Conservation (phyloP, 1,140 invertebrate species). For the Drosophila melanica region DNA sequence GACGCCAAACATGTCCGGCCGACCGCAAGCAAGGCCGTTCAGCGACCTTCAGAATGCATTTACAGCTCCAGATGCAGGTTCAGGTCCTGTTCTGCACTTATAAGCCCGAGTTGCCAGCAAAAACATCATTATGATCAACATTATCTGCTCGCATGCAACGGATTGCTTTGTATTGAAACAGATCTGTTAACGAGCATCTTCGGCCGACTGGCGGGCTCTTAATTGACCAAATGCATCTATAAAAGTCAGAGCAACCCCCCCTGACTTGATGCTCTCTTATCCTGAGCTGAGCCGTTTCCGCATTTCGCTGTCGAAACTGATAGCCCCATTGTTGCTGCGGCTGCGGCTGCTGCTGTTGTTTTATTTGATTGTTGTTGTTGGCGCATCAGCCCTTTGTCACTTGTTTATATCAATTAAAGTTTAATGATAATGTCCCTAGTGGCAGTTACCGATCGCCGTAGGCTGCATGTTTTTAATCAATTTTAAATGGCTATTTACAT, state of each 20-base stretch:
- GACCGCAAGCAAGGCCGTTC: conserved; percentile 81
- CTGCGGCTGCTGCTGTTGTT: conserved; percentile 23
- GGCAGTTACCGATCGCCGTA: conserved; percentile 30
- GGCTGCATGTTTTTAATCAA: conserved; percentile 77
- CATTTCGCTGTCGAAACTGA: conserved; percentile 64
- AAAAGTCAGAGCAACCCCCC: conserved; percentile 36
- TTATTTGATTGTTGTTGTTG: neutral
- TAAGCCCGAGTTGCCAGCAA: conserved; percentile 28
- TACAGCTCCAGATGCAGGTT: conserved; percentile 12
- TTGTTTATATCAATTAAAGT: conserved; percentile 80
- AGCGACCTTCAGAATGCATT: conserved; percentile 62
- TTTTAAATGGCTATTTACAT: conserved; percentile 80
- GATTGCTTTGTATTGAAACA: conserved; percentile 43
- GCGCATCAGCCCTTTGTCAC: conserved; percentile 62
- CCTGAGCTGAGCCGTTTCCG: conserved; percentile 54
- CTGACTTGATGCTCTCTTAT: conserved; percentile 5
- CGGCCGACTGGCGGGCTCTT: conserved; percentile 44
- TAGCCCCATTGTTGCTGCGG: conserved; percentile 40
- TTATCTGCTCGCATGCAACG: conserved; percentile 11
- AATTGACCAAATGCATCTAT: conserved; percentile 77
- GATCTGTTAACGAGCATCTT: conserved; percentile 69
- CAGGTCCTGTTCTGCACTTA: conserved; percentile 63
- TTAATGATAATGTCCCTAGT: conserved; percentile 74
- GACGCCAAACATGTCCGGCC: conserved; percentile 68
- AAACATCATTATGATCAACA: conserved; percentile 3